A percentile compares a stretch with the other conserved stretches of the same genome.
Evolutionary conservation across 2,797 vertebrate genomes (phyloP).

Genomic region (Pseudomugil gertrudae): DNA sequence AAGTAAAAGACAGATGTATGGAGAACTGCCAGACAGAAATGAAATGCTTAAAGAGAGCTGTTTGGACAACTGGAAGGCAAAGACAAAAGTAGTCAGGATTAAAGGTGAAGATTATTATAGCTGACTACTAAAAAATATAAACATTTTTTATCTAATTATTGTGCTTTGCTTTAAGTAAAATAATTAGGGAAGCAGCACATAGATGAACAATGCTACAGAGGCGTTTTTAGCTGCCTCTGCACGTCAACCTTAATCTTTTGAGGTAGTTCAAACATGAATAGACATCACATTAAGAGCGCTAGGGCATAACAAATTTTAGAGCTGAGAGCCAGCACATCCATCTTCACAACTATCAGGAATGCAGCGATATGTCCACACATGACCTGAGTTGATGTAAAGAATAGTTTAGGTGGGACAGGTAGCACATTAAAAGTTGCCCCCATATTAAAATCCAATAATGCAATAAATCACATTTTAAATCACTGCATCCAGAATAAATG

Average conservation of each 20-base stretch:
- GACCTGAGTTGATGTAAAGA: slow-evolving; percentile 37
- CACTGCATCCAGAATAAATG: neutral
- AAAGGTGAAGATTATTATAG: slow-evolving; percentile 8
- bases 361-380: slow-evolving; percentile 64
- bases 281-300: slow-evolving; percentile 70
- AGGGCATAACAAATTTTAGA: slow-evolving; percentile 74
- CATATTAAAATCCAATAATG: slow-evolving; percentile 7
- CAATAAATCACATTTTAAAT: neutral
- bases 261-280: slow-evolving; percentile 63
- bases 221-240: slow-evolving; percentile 59
- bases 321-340: slow-evolving; percentile 72
- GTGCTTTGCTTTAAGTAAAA: slow-evolving; percentile 6
- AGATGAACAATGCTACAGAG: slow-evolving; percentile 43
- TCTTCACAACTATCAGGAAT: slow-evolving; percentile 73
- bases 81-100: slow-evolving; percentile 40
- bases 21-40: slow-evolving; percentile 32
- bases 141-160: neutral
- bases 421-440: neutral
- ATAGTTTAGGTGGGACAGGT: slow-evolving; percentile 15
- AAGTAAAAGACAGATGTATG: slow-evolving; percentile 29
- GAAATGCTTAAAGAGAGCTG: slow-evolving; percentile 51
- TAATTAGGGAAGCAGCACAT: slow-evolving; percentile 13
- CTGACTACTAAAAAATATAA: slow-evolving; percentile 5
- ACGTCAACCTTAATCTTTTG: slow-evolving; percentile 65
- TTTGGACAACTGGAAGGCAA: slow-evolving; percentile 33